phyloP scores from a whole-genome alignment of 2,797 vertebrate genomes.

The Toxotes lorentzi region DNA sequence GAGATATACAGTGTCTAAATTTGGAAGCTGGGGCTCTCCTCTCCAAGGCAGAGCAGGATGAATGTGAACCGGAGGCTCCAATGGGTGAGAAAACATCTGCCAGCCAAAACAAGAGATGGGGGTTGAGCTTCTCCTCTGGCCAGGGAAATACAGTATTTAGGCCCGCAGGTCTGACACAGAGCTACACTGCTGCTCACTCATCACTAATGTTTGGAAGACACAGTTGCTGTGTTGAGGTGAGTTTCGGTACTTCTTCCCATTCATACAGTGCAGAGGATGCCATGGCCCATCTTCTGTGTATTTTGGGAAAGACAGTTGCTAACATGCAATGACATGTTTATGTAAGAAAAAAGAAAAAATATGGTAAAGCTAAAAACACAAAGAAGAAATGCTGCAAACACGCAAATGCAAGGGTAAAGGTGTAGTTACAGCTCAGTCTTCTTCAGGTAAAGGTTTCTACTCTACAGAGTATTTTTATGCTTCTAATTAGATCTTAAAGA shows the following conservation, averaged over 20 bases:
- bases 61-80: slow-evolving; percentile 63
- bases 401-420: not conserved
- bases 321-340: not conserved
- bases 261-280: not conserved
- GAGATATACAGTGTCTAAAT: slow-evolving; percentile 67
- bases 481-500: not conserved
- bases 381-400: not conserved
- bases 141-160: slow-evolving; percentile 47
- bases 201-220: slow-evolving; percentile 34
- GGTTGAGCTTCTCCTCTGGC: slow-evolving; percentile 37
- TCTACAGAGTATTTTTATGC: not conserved
- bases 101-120: slow-evolving; percentile 60
- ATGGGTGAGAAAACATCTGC: slow-evolving; percentile 72
- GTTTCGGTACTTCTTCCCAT: not conserved
- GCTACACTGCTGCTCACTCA: slow-evolving; percentile 36
- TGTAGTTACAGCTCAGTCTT: not conserved
- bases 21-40: slow-evolving; percentile 60
- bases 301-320: not conserved
- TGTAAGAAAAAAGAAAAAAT: not conserved
- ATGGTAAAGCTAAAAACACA: not conserved
- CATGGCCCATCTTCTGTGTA: not conserved
- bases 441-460: not conserved
- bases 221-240: not conserved
- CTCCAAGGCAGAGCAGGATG: slow-evolving; percentile 57
- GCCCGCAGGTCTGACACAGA: slow-evolving; percentile 53